Evolutionary conservation across 2,113 vertebrate genomes (phyloP).

Genomic region (Taxidea taxus): DNA sequence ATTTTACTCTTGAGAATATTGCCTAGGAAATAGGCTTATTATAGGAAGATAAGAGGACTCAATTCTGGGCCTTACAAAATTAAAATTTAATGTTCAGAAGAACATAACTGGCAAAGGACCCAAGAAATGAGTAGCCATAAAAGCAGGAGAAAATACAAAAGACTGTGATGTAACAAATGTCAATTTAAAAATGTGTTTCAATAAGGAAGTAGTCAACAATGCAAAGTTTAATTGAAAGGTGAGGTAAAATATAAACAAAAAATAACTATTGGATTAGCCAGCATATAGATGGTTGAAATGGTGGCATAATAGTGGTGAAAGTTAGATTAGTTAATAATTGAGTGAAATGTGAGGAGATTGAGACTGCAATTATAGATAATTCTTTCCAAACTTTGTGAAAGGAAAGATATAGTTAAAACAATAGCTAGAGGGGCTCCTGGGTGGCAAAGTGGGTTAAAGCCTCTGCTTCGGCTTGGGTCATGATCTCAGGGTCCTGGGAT

Average conservation of each 20-base stretch:
- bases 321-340: not conserved
- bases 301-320: not conserved
- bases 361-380: not conserved
- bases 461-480: too few relatives aligned
- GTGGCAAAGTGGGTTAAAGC: too few relatives aligned
- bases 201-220: not conserved
- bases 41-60: not conserved
- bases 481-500: too few relatives aligned
- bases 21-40: not conserved
- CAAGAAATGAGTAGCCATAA: not conserved
- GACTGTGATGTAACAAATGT: not conserved
- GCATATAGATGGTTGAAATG: not conserved
- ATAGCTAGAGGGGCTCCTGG: too few relatives aligned
- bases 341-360: not conserved
- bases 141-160: not conserved
- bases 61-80: not conserved
- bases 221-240: not conserved
- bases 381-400: not conserved
- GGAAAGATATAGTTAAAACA: not conserved
- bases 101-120: not conserved
- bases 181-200: not conserved
- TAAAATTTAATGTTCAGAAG: not conserved
- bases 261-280: not conserved
- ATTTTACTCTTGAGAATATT: not conserved
- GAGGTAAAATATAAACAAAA: not conserved